phyloP scores from a whole-genome alignment of 2,888 invertebrate genomes.

The Seira musarum region DNA sequence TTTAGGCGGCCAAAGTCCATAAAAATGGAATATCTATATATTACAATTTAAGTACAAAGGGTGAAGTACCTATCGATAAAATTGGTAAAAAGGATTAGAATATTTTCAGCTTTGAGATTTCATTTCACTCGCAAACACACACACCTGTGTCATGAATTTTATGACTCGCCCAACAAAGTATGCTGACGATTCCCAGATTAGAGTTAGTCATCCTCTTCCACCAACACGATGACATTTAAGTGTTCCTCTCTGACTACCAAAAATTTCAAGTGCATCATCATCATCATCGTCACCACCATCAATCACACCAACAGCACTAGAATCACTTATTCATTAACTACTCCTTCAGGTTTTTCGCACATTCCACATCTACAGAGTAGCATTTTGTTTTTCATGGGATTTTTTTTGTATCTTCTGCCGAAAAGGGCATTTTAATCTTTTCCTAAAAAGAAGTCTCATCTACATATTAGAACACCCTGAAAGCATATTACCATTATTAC shows the following conservation, averaged over 20 bases:
- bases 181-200: not conserved
- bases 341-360: not conserved
- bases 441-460: not conserved
- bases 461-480: constrained; percentile 21
- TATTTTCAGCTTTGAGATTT: too few species aligned
- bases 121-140: too few species aligned
- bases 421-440: constrained; percentile 1
- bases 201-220: constrained; percentile 1
- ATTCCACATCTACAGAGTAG: not conserved
- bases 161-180: not conserved
- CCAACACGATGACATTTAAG: not conserved
- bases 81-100: too few species aligned
- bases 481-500: not conserved
- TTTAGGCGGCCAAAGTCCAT: too few species aligned
- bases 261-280: not conserved
- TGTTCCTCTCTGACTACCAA: not conserved
- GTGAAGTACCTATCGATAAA: too few species aligned
- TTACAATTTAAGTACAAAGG: too few species aligned
- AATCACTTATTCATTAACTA: not conserved
- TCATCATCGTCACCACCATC: too few species aligned
- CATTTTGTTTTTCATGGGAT: constrained; percentile 6
- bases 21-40: too few species aligned
- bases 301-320: not conserved
- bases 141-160: too few species aligned
- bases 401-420: not conserved